phyloP scores from a whole-genome alignment of 2,888 invertebrate genomes.

The Lypha dubia region DNA sequence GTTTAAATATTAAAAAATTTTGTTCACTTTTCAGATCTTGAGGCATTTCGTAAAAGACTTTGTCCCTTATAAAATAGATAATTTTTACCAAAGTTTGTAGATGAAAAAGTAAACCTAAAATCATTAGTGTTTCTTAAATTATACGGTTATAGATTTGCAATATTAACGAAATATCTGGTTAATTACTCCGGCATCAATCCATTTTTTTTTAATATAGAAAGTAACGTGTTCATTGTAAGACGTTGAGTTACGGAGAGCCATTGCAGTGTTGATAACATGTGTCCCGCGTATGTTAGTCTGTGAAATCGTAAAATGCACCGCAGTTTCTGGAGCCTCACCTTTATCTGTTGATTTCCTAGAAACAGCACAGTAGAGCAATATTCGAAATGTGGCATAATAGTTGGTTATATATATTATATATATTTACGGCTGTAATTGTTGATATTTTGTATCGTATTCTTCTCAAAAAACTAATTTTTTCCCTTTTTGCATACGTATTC shows the following conservation, averaged over 20 bases:
- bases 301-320: too few relatives aligned
- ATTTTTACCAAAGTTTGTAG: conserved; percentile 7
- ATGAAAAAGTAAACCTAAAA: background rate
- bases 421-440: background rate
- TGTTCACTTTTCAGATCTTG: too few relatives aligned
- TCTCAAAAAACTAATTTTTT: too few relatives aligned
- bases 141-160: background rate
- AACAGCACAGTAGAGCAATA: background rate
- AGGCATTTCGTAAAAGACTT: too few relatives aligned
- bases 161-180: background rate
- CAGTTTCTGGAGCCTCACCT: too few relatives aligned
- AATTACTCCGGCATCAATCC: background rate
- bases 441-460: conserved; percentile 6
- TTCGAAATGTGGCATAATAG: background rate
- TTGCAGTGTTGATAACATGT: conserved; percentile 2
- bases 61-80: conserved; percentile 10
- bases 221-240: background rate
- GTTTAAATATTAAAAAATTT: too few relatives aligned
- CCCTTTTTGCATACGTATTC: conserved; percentile 12
- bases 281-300: background rate
- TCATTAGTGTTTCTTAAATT: background rate
- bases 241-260: background rate
- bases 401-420: background rate
- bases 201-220: background rate
- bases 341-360: background rate